Percentiles rank a stretch among this genome's conserved stretches.
Evolutionary conservation across 2,888 invertebrate genomes (phyloP).

Genomic region (Uloborus plumipes): DNA sequence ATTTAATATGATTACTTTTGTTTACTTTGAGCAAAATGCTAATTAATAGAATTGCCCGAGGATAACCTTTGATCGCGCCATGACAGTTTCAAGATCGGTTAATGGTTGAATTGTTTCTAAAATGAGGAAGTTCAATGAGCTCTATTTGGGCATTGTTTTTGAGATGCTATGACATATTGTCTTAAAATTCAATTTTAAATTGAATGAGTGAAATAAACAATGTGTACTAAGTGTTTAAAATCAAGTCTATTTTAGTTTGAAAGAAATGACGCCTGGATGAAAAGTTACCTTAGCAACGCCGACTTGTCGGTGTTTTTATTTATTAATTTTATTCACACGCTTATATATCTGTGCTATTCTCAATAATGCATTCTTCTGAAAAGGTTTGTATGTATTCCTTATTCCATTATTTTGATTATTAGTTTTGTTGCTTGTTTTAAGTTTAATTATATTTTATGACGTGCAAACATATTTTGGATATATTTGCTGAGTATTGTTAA

Average conservation of each 20-base stretch:
- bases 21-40: background rate
- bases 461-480: no score
- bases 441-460: no score
- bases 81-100: slow-evolving; percentile 49
- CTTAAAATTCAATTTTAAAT: background rate
- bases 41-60: slow-evolving; percentile 58
- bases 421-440: no score
- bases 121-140: background rate
- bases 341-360: no score
- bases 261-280: slow-evolving; percentile 19
- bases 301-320: background rate
- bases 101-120: background rate
- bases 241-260: no score
- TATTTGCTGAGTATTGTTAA: no score
- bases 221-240: background rate
- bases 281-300: slow-evolving; percentile 55
- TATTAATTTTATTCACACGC: no score
- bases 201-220: background rate
- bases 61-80: slow-evolving; percentile 62
- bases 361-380: no score
- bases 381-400: no score
- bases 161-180: slow-evolving; percentile 17
- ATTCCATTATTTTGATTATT: no score
- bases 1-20: no score
- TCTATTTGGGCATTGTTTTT: background rate